Conservation (phyloP, 1,140 invertebrate species). For the Medauroidea extradentata region DNA sequence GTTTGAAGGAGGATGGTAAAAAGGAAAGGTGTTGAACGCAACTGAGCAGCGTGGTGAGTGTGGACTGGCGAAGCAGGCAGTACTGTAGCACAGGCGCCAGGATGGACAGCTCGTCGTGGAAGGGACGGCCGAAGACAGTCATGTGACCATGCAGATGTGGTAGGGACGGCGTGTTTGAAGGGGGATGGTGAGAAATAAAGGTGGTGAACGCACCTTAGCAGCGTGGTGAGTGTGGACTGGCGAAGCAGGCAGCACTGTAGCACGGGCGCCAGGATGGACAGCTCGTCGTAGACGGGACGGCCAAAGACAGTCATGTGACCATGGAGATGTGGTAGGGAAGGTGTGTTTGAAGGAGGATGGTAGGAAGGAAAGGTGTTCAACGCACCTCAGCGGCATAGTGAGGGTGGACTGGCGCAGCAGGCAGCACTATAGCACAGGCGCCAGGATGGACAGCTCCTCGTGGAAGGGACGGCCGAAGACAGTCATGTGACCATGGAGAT, state of each 20-base stretch:
- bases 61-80: slow-evolving; percentile 59
- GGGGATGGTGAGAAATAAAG: too few relatives aligned
- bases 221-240: slow-evolving; percentile 42
- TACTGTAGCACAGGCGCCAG: slow-evolving; percentile 90
- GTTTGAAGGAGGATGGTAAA: too few relatives aligned
- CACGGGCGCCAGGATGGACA: slow-evolving; percentile 88
- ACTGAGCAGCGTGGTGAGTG: too few relatives aligned
- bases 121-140: slow-evolving; percentile 89
- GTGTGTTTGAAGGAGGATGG: slow-evolving; percentile 93
- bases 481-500: too few relatives aligned
- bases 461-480: slow-evolving; percentile 88
- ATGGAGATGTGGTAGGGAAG: slow-evolving; percentile 87
- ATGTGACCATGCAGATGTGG: too few relatives aligned
- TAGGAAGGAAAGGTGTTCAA: too few relatives aligned
- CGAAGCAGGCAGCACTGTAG: slow-evolving; percentile 87
- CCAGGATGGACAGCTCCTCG: slow-evolving; percentile 90
- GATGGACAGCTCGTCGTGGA: slow-evolving; percentile 90
- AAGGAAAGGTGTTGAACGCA: too few relatives aligned
- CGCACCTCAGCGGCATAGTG: slow-evolving; percentile 61
- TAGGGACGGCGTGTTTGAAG: too few relatives aligned
- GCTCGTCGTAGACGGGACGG: slow-evolving; percentile 83
- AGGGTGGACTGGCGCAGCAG: slow-evolving; percentile 74
- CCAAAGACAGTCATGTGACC: slow-evolving; percentile 94
- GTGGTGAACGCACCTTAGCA: too few relatives aligned
- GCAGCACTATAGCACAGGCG: slow-evolving; percentile 89